Evolutionary conservation across 2,888 invertebrate species (phyloP), one percentile per base, ranked within the genome.

Genomic region (Sarcophaga caerulescens): DNA sequence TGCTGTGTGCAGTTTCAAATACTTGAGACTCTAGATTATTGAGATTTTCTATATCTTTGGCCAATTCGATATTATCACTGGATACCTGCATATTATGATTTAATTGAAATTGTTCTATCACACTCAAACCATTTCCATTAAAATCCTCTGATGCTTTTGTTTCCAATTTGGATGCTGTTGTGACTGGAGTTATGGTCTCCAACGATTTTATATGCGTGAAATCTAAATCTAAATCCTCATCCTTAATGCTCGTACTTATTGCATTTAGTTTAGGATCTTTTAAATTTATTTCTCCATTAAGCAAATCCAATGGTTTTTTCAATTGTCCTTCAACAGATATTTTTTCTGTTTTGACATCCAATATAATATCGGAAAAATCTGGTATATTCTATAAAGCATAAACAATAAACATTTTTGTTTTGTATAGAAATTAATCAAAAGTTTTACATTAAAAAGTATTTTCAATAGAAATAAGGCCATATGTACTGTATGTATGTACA

Each of bases 321-420:
- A 23, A n/a, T 17, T 47, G 57, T 79, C 19, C n/a, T 10, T 47
- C 21, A n/a, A 21, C 17, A 5, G 65, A n/a, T 12, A 17, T 12
- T 57, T 81, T 78, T 45, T 80, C 75, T 0, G 68, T 59, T 4
- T 69, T 66, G 21, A 60, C 68, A 52, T 87, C 90, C 4, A 92
- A 89, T 12, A 92, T 90, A 8, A 89, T 89, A 52, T 92, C 92
- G 0, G 91, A 89, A n/a, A 93, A 90, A 66, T 92, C 91, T 0
- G 91, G 89, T 69, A 92, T 85, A 17, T 88, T 88, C 87, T 92
- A 74, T 66, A 88, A 66, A 82, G 66, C 2, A 76, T 44, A 47
- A 21, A 73, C 71, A 47, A 66, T 10, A 12, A 14, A 19, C 3
- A 19, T 65, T 75, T 57, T n/a, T n/a, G n/a, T n/a, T 52, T 10